These are phyloP conservation scores for Pseudotriccus pelzelni DNA, from an alignment of 2,797 vertebrate genomes.

Conservation along the genomic window DNA sequence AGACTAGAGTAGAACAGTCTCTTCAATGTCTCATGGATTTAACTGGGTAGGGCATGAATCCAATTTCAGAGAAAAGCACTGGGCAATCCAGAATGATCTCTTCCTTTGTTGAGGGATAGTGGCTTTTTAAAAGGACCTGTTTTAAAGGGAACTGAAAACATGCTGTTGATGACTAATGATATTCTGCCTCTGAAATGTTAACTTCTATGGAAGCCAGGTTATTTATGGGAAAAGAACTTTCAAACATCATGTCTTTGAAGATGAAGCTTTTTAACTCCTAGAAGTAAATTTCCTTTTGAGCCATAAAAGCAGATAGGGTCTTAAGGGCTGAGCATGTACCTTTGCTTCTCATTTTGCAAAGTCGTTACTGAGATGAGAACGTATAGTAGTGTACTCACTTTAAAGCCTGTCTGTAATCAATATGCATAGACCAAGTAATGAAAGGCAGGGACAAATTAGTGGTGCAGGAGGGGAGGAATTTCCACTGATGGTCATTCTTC, in stretches of 20 bases:
- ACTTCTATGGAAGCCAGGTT: neutral
- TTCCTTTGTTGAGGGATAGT: neutral
- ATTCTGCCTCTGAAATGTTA: conserved; percentile 17
- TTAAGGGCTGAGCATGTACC: neutral
- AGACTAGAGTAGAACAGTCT: neutral
- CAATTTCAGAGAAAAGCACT: neutral
- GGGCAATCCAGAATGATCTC: neutral
- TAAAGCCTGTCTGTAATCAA: neutral
- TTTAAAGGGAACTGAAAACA: neutral
- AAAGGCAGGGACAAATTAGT: neutral
- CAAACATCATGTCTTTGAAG: neutral
- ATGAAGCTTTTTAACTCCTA: neutral
- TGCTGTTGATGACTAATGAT: neutral
- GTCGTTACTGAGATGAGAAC: neutral
- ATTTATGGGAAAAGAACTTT: neutral
- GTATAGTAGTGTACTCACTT: neutral
- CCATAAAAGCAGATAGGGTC: neutral
- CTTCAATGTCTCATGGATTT: neutral
- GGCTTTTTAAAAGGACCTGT: neutral
- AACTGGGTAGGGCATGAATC: neutral
- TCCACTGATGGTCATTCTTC: neutral
- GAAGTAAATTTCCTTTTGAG: neutral
- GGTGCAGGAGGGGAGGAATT: too few relatives aligned
- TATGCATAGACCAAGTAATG: neutral
- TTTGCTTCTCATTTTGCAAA: neutral